Conservation (phyloP, 2,113 vertebrate genomes). For the Arothron firmamentum region DNA sequence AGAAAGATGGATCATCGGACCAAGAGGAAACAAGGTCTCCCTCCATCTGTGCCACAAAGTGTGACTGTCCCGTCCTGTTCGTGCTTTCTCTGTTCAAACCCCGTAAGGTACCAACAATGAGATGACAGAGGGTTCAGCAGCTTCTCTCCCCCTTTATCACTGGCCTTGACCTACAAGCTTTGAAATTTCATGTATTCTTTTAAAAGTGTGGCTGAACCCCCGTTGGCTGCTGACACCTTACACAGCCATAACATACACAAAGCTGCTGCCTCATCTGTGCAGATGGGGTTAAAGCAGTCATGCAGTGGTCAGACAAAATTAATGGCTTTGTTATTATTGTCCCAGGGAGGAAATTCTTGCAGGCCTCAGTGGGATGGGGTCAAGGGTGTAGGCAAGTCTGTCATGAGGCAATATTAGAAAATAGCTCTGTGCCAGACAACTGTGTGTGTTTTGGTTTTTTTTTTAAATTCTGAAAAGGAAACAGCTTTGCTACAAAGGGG, state of each 20-base stretch:
- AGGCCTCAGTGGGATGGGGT: conserved; percentile 31
- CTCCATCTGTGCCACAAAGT: conserved; percentile 67
- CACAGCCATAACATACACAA: conserved; percentile 16
- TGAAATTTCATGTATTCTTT: conserved; percentile 59
- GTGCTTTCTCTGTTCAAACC: conserved; percentile 46
- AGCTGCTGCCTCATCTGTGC: conserved; percentile 29
- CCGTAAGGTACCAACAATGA: conserved; percentile 18
- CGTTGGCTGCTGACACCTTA: conserved; percentile 7
- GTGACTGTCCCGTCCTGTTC: conserved; percentile 52
- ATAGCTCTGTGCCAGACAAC: conserved; percentile 49
- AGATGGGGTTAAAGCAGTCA: conserved; percentile 41
- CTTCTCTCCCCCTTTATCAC: conserved; percentile 56
- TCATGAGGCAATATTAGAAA: conserved; percentile 46
- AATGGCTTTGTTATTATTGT: conserved; percentile 66
- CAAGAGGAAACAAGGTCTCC: conserved; percentile 66
- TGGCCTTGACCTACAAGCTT: conserved; percentile 47
- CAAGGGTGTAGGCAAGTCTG: conserved; percentile 49
- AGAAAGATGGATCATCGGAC: conserved; percentile 28
- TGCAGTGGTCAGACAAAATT: conserved; percentile 60
- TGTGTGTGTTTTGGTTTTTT: too few species aligned
- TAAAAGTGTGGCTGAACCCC: conserved; percentile 30
- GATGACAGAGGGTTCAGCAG: conserved; percentile 40
- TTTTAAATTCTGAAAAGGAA: conserved; percentile 63
- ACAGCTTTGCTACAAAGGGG: conserved; percentile 42
- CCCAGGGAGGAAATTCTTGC: conserved; percentile 63